phyloP scores from a whole-genome alignment of 2,113 vertebrate species.

The Donacobius atricapilla region DNA sequence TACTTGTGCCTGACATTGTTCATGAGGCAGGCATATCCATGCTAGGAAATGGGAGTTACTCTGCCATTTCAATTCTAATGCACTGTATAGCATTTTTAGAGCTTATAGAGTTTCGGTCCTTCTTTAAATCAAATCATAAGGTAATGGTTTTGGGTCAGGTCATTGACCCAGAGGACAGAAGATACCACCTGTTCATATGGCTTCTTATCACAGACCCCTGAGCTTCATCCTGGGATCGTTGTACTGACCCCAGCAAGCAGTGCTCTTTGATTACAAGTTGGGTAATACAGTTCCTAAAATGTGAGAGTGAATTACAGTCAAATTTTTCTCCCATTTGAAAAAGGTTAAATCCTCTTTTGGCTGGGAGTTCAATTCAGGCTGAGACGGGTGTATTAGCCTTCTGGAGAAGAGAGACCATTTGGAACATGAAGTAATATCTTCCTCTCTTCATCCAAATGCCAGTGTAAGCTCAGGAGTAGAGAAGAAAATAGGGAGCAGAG shows the following conservation, averaged over 20 bases:
- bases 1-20: not conserved
- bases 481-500: not conserved
- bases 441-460: not conserved
- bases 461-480: not conserved
- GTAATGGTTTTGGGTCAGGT: not conserved
- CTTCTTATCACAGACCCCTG: not conserved
- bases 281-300: not conserved
- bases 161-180: not conserved
- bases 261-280: not conserved
- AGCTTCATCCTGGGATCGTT: not conserved
- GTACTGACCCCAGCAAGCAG: not conserved
- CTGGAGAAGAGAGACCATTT: not conserved
- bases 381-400: not conserved
- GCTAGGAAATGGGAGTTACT: not conserved
- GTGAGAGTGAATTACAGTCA: not conserved
- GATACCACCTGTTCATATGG: not conserved
- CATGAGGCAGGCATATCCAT: not conserved
- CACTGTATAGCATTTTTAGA: not conserved
- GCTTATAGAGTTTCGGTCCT: not conserved
- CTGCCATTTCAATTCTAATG: not conserved
- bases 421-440: not conserved
- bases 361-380: not conserved
- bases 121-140: not conserved
- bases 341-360: not conserved
- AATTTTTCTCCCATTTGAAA: not conserved